Conservation (phyloP, 2,888 invertebrate species). For the Chaitophorus viminalis region DNA sequence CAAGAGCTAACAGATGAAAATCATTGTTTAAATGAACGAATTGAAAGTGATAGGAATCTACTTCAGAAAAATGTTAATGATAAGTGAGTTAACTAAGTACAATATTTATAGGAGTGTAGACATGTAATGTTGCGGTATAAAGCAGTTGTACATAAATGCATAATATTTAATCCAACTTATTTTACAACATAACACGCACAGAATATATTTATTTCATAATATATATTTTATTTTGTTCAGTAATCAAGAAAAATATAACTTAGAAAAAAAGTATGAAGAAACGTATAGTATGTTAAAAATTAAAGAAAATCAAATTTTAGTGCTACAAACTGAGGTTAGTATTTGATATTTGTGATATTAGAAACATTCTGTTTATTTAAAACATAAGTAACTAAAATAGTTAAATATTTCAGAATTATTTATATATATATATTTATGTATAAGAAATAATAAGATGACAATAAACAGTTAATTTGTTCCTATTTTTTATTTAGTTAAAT, state of each 20-base stretch:
- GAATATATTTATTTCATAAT: no score
- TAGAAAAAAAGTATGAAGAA: conserved; percentile 57
- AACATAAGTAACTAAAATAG: no score
- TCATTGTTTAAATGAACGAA: conserved; percentile 53
- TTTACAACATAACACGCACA: no score
- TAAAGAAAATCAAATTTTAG: conserved; percentile 58
- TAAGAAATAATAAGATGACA: not conserved
- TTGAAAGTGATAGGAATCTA: conserved; percentile 4
- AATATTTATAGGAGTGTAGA: no score
- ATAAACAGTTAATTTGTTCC: not conserved
- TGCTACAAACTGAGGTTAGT: conserved; percentile 57
- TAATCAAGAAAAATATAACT: conserved; percentile 34
- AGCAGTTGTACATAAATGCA: no score
- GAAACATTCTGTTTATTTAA: no score
- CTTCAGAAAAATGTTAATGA: conserved; percentile 31
- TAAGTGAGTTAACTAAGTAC: conserved; percentile 21
- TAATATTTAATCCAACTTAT: no score
- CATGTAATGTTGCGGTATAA: no score
- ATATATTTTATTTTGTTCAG: conserved; percentile 9
- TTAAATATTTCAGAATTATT: no score
- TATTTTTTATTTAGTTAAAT: conserved; percentile 49
- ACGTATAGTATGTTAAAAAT: conserved; percentile 48
- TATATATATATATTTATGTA: not conserved
- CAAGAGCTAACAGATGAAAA: conserved; percentile 60
- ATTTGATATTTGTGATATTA: not conserved